phyloP scores from a whole-genome alignment of 2,888 invertebrate genomes.

The Lysandra coridon region DNA sequence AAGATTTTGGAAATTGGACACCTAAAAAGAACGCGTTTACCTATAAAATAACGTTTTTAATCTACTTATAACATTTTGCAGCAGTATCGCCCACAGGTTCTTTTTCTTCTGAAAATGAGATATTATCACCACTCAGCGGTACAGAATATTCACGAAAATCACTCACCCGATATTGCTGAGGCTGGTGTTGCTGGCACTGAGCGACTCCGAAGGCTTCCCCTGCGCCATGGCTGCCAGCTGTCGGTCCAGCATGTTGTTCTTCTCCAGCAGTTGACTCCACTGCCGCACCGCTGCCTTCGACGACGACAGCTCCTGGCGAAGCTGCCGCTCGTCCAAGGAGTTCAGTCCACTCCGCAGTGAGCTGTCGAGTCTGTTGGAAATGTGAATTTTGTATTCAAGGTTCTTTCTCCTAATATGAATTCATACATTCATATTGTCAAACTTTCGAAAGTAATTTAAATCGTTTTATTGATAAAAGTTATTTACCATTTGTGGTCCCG shows the following conservation, averaged over 20 bases:
- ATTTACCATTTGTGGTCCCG: background rate
- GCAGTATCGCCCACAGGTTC: background rate
- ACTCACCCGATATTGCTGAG: conserved; percentile 74
- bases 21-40: too few species aligned
- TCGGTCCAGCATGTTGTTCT: conserved; percentile 69
- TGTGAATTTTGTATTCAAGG: background rate
- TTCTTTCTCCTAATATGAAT: background rate
- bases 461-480: background rate
- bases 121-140: background rate
- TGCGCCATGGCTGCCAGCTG: conserved; percentile 74
- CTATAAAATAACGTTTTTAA: too few species aligned
- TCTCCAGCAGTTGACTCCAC: conserved; percentile 74
- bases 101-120: background rate
- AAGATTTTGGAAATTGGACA: background rate
- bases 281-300: conserved; percentile 70
- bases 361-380: conserved; percentile 63
- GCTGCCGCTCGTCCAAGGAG: conserved; percentile 73
- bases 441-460: conserved; percentile 13
- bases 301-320: conserved; percentile 70
- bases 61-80: too few species aligned
- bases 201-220: conserved; percentile 70
- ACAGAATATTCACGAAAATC: background rate
- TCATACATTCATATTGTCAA: background rate
- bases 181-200: conserved; percentile 74
- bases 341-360: conserved; percentile 75